Percentiles rank a stretch among this genome's conserved stretches.
Conservation (phyloP, 2,113 vertebrate genomes). For the Meles meles region DNA sequence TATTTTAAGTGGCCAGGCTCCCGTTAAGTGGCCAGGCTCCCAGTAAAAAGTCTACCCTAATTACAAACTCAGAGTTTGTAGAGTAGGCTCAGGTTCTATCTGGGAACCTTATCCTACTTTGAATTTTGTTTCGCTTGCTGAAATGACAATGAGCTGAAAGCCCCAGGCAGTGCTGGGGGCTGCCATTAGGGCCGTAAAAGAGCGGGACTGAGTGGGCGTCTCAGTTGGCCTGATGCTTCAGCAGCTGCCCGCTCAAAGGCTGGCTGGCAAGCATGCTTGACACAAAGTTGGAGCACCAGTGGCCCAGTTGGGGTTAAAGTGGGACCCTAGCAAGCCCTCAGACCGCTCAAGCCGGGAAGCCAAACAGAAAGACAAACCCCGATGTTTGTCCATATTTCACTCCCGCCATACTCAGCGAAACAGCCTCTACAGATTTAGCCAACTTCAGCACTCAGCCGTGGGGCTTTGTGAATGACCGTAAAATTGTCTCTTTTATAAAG, state of each 20-base stretch:
- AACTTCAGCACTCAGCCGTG: neutral
- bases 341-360: neutral
- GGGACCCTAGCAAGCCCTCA: accelerated
- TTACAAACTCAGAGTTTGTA: neutral
- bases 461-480: neutral
- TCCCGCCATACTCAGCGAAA: neutral
- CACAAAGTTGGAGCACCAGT: neutral
- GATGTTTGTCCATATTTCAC: neutral
- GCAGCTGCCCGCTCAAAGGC: neutral
- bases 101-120: neutral
- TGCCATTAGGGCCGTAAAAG: neutral
- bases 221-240: accelerated
- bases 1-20: neutral
- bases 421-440: neutral
- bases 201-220: neutral
- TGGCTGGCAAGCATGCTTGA: neutral
- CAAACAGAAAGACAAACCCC: neutral
- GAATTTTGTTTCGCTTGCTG: neutral
- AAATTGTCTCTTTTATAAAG: neutral
- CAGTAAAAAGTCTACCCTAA: neutral
- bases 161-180: neutral
- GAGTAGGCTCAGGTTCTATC: neutral
- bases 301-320: neutral
- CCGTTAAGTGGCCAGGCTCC: neutral
- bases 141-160: neutral